A percentile compares a stretch with the other conserved stretches of the same genome.
Conservation (phyloP, 2,797 vertebrate genomes). For the Lemur catta region DNA sequence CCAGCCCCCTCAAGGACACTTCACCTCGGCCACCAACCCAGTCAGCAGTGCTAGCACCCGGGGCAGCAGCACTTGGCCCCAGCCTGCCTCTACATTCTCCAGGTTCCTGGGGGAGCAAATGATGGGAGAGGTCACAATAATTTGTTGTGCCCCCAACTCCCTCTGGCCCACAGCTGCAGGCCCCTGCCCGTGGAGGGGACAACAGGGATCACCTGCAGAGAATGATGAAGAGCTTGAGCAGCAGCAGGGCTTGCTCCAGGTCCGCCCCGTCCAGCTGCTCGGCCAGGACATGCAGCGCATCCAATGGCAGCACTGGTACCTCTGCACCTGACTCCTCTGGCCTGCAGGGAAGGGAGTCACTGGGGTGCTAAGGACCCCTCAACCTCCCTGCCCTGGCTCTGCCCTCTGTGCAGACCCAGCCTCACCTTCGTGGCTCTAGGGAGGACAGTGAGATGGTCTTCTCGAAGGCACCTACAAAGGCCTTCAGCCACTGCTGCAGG, state of each 20-base stretch:
- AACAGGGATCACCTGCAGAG: slow-evolving; percentile 89
- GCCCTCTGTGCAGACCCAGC: not conserved
- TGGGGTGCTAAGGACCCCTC: not conserved
- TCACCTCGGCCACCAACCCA: slow-evolving; percentile 89
- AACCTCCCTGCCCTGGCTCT: not conserved
- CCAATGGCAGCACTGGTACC: slow-evolving; percentile 90
- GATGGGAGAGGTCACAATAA: not conserved
- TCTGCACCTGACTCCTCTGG: slow-evolving; percentile 90
- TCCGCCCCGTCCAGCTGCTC: slow-evolving; percentile 85
- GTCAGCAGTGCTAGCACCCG: slow-evolving; percentile 90
- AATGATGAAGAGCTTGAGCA: slow-evolving; percentile 94
- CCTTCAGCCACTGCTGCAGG: slow-evolving; percentile 95
- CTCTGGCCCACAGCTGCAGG: accelerated
- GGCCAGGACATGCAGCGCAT: slow-evolving; percentile 90
- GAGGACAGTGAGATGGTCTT: slow-evolving; percentile 92
- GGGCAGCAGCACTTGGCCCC: slow-evolving; percentile 88
- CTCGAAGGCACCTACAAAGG: slow-evolving; percentile 92
- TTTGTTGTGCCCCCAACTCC: accelerated
- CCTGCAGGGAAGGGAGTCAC: slow-evolving; percentile 75
- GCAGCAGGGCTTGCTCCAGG: slow-evolving; percentile 90
- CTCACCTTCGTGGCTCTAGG: slow-evolving; percentile 92
- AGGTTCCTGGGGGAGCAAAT: slow-evolving; percentile 87
- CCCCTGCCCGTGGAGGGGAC: accelerated
- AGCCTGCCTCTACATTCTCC: slow-evolving; percentile 92
- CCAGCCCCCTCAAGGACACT: not conserved